Percentiles rank a stretch among this genome's conserved stretches.
Conservation (phyloP, 2,797 vertebrate species). For the Eleutherodactylus coqui region DNA sequence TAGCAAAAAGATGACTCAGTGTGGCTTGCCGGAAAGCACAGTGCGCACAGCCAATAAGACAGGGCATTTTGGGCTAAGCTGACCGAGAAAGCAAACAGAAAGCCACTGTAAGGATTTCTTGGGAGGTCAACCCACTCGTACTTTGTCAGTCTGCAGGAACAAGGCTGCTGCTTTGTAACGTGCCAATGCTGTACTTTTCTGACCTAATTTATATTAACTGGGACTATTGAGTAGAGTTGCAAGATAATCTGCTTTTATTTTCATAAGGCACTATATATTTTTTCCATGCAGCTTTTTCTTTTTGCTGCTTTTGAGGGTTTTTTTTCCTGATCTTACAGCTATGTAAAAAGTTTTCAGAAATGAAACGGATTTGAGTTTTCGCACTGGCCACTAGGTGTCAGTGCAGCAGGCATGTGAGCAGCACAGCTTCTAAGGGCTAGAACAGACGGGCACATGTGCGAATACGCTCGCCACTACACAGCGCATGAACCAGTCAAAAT, state of each 20-base stretch:
- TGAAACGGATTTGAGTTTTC: too few relatives aligned
- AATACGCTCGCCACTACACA: too few relatives aligned
- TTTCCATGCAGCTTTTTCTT: background rate
- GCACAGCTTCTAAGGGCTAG: too few relatives aligned
- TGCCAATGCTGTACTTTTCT: background rate
- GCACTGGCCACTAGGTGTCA: background rate
- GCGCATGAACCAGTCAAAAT: too few relatives aligned
- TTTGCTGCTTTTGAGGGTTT: background rate
- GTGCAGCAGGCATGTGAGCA: background rate
- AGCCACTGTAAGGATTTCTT: constrained; percentile 30
- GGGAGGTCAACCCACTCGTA: constrained; percentile 12
- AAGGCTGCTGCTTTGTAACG: constrained; percentile 21
- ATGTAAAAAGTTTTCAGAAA: background rate
- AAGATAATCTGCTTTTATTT: constrained; percentile 9
- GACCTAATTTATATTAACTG: background rate
- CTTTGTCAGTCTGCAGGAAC: background rate
- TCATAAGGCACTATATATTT: background rate
- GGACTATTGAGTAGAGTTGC: background rate
- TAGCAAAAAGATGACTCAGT: background rate
- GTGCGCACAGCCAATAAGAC: constrained; percentile 21
- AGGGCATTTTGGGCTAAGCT: constrained; percentile 24
- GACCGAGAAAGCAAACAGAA: constrained; percentile 21
- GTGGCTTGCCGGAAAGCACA: background rate
- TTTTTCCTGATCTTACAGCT: background rate
- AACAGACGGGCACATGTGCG: too few relatives aligned